A percentile compares a stretch with the other conserved stretches of the same genome.
Evolutionary conservation across 2,113 vertebrate genomes (phyloP).

Genomic region (Ailuropoda melanoleuca): DNA sequence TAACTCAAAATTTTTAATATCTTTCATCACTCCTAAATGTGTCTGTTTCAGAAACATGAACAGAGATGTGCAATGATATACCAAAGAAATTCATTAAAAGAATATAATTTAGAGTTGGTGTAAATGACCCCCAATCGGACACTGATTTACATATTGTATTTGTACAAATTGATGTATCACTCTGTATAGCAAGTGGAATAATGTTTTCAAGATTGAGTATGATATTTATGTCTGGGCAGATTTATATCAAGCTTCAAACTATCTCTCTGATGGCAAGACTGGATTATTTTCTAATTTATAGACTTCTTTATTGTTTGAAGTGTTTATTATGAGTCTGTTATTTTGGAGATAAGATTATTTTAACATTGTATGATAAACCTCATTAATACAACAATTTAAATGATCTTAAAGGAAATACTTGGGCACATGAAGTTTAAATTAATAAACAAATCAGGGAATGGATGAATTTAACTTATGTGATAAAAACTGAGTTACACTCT

Average conservation of each 20-base stretch:
- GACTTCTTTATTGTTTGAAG: not conserved
- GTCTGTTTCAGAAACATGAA: not conserved
- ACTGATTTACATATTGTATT: not conserved
- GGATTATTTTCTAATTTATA: not conserved
- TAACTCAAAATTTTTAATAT: not conserved
- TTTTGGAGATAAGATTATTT: constrained; percentile 8
- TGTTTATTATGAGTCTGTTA: not conserved
- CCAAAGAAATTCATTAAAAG: not conserved
- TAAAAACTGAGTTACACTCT: not conserved
- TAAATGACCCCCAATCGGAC: not conserved
- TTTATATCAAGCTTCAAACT: not conserved
- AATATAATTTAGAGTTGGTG: not conserved
- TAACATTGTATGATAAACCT: not conserved
- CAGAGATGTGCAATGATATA: not conserved
- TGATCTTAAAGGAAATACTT: not conserved
- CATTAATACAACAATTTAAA: not conserved
- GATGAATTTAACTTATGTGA: not conserved
- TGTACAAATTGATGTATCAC: not conserved
- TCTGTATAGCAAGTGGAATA: not conserved
- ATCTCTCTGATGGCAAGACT: not conserved
- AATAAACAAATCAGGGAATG: not conserved
- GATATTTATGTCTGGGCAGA: not conserved
- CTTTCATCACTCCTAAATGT: not conserved
- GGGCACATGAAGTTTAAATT: not conserved
- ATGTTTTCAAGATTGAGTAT: not conserved